These are phyloP conservation scores for Morpho deidamia DNA, from an alignment of 2,888 invertebrate species.

Conservation along the genomic window DNA sequence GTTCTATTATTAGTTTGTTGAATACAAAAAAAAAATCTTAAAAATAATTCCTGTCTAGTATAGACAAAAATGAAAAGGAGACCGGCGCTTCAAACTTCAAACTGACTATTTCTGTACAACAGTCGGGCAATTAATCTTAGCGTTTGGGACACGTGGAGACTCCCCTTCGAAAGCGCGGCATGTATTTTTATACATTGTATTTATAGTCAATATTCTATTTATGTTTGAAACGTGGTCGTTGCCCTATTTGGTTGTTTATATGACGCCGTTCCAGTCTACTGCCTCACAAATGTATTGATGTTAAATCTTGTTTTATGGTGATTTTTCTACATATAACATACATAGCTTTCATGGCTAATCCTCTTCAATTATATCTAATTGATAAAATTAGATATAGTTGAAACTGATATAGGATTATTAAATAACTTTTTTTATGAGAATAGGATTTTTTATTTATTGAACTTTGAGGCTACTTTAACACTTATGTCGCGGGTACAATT, in stretches of 20 bases:
- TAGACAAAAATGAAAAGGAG: constrained; percentile 15
- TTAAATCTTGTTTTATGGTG: not conserved
- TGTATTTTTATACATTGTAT: constrained; percentile 62
- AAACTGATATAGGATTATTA: too few relatives aligned
- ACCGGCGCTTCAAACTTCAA: constrained; percentile 25
- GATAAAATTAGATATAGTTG: too few relatives aligned
- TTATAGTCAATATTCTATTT: constrained; percentile 67
- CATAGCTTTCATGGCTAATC: too few relatives aligned
- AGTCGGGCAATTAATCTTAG: constrained; percentile 52
- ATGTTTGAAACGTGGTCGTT: constrained; percentile 62
- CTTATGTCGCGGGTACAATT: too few relatives aligned
- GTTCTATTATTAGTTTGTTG: too few relatives aligned
- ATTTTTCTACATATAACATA: too few relatives aligned
- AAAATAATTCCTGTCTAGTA: not conserved
- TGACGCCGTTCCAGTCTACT: constrained; percentile 52
- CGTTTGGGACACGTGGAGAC: constrained; percentile 53
- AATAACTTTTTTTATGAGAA: too few relatives aligned
- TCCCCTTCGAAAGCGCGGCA: constrained; percentile 43
- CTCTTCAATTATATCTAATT: too few relatives aligned
- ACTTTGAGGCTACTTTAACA: too few relatives aligned
- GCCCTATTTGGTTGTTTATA: constrained; percentile 75
- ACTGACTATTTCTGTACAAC: constrained; percentile 28
- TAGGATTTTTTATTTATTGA: too few relatives aligned
- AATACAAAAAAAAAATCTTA: too few relatives aligned
- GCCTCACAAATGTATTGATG: not conserved